Conservation (phyloP, 2,888 invertebrate genomes). For the Hyalella azteca region DNA sequence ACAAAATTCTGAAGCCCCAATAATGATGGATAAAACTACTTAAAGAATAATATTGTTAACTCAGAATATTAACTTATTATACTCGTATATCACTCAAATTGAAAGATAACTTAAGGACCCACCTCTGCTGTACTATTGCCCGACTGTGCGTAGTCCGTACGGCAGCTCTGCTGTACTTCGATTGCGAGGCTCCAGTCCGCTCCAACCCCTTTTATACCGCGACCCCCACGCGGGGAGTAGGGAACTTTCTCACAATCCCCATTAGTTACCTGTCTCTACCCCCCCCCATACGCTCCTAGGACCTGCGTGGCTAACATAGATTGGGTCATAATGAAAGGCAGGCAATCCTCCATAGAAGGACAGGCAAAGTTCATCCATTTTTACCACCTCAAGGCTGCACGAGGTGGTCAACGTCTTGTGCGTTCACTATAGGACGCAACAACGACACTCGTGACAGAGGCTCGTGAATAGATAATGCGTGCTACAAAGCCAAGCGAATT, state of each 20-base stretch:
- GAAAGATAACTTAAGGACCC: neutral
- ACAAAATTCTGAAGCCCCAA: too few relatives aligned
- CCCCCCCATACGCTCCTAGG: neutral
- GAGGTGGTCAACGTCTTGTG: too few relatives aligned
- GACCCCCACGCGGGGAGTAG: neutral
- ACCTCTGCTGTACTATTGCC: constrained; percentile 54
- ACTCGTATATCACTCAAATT: too few relatives aligned
- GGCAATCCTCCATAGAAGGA: constrained; percentile 8
- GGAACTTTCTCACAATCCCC: constrained; percentile 25
- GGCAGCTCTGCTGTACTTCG: constrained; percentile 5
- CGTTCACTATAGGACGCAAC: too few relatives aligned
- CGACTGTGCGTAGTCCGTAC: constrained; percentile 38
- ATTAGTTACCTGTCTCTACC: neutral
- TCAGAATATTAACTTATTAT: too few relatives aligned
- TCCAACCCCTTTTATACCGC: neutral
- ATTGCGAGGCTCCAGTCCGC: neutral
- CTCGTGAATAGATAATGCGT: too few relatives aligned
- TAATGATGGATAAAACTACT: too few relatives aligned
- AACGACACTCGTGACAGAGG: too few relatives aligned
- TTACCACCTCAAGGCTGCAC: too few relatives aligned
- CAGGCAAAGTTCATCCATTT: constrained; percentile 1
- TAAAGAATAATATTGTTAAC: too few relatives aligned
- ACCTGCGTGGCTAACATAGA: neutral
- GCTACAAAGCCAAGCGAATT: too few relatives aligned
- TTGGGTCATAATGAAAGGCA: neutral